Conservation (phyloP, 37 sponge, comb jelly and placozoan genomes). For the Mnemiopsis leidyi region DNA sequence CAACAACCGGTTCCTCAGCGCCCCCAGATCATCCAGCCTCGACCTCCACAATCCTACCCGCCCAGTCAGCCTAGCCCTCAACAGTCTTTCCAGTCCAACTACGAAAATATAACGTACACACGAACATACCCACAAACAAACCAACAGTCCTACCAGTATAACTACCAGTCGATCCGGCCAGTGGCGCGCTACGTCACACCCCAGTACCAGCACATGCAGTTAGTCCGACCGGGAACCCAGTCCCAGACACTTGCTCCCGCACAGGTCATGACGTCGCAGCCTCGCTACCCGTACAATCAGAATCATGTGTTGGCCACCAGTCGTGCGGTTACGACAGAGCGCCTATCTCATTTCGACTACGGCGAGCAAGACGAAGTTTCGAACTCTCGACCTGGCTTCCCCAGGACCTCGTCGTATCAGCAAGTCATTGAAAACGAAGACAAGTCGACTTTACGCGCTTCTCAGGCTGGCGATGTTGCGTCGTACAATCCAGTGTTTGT, state of each 20-base stretch:
- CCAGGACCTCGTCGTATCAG: neutral
- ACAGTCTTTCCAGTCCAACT: neutral
- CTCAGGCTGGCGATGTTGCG: neutral
- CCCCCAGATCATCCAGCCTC: neutral
- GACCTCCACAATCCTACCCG: neutral
- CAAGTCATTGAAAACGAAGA: neutral
- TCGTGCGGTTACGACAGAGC: neutral
- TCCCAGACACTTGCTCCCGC: neutral
- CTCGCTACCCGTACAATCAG: neutral
- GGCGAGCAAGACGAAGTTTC: neutral
- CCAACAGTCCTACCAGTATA: conserved; percentile 35
- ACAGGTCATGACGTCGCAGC: conserved; percentile 44
- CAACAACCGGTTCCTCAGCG: neutral
- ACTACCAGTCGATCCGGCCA: neutral
- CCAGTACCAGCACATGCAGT: neutral
- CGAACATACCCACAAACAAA: conserved; percentile 30
- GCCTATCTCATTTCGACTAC: conserved; percentile 42
- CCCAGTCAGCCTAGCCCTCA: neutral
- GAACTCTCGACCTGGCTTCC: neutral
- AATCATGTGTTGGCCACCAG: neutral
- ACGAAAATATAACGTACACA: conserved; percentile 36
- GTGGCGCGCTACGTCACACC: neutral
- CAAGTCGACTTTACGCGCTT: neutral
- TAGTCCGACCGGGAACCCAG: neutral
- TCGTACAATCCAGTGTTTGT: neutral